A percentile compares a stretch with the other conserved stretches of the same genome.
Conservation (phyloP, 2,888 invertebrate genomes). For the Amiota minor region DNA sequence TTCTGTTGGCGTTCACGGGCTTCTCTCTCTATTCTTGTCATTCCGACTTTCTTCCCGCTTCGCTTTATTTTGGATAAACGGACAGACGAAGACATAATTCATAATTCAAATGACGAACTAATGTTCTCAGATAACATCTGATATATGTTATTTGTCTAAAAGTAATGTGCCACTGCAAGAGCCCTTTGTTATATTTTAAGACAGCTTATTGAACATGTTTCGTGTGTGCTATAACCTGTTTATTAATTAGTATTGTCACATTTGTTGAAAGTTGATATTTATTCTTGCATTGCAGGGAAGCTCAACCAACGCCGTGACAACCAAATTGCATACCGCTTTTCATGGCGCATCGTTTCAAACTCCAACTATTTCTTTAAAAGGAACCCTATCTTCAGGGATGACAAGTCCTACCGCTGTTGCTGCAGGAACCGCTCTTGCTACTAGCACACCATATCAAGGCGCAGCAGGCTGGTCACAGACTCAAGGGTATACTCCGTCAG, state of each 20-base stretch:
- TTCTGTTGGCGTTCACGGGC: too few relatives aligned
- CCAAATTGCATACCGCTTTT: conserved; percentile 71
- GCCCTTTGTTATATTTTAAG: too few relatives aligned
- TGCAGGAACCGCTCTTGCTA: conserved; percentile 73
- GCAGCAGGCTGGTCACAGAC: conserved; percentile 73
- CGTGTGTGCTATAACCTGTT: not conserved
- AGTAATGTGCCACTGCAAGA: too few relatives aligned
- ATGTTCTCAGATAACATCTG: too few relatives aligned
- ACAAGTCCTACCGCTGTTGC: conserved; percentile 74
- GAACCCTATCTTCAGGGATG: conserved; percentile 74
- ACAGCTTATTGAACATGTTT: too few relatives aligned
- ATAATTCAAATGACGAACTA: too few relatives aligned
- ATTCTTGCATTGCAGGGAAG: conserved; percentile 47
- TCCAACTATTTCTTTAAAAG: conserved; percentile 72
- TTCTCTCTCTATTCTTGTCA: too few relatives aligned
- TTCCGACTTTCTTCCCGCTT: too few relatives aligned
- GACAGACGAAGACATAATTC: too few relatives aligned
- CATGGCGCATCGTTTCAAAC: conserved; percentile 73
- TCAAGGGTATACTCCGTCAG: conserved; percentile 73
- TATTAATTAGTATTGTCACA: not conserved
- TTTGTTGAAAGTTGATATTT: not conserved
- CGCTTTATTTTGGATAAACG: too few relatives aligned
- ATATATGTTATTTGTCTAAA: too few relatives aligned
- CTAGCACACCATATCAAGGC: conserved; percentile 73
- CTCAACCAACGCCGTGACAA: conserved; percentile 66